Conservation (phyloP, 2,113 vertebrate genomes). For the Caranx melampygus region DNA sequence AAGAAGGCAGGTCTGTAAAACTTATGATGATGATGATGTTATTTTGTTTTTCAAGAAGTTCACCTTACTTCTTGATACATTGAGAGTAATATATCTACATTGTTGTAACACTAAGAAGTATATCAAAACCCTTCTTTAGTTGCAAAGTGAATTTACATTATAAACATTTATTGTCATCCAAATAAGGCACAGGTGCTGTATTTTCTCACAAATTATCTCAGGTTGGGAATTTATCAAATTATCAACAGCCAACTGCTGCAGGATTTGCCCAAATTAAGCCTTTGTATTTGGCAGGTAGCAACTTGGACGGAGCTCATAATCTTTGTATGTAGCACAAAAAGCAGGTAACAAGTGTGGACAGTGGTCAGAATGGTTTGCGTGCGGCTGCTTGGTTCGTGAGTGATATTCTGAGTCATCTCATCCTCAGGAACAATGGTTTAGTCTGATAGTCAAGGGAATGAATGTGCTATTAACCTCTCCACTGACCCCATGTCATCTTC, state of each 20-base stretch:
- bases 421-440: slow-evolving; percentile 18
- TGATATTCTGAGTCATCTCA: slow-evolving; percentile 35
- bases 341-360: slow-evolving; percentile 5
- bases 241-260: background rate
- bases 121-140: background rate
- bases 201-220: background rate
- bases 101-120: background rate
- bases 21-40: background rate
- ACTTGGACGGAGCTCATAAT: background rate
- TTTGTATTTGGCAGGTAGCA: background rate
- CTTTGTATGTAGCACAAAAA: background rate
- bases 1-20: background rate
- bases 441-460: slow-evolving; percentile 10
- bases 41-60: background rate
- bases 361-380: slow-evolving; percentile 9
- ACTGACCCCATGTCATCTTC: slow-evolving; percentile 16
- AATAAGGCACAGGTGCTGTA: background rate
- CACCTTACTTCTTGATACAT: background rate
- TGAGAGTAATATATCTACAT: background rate
- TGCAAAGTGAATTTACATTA: background rate
- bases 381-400: background rate
- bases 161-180: background rate
- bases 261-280: background rate
- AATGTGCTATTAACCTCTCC: slow-evolving; percentile 30
- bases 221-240: background rate